phyloP scores from a whole-genome alignment of 2,113 vertebrate species.

The Ictalurus punctatus region DNA sequence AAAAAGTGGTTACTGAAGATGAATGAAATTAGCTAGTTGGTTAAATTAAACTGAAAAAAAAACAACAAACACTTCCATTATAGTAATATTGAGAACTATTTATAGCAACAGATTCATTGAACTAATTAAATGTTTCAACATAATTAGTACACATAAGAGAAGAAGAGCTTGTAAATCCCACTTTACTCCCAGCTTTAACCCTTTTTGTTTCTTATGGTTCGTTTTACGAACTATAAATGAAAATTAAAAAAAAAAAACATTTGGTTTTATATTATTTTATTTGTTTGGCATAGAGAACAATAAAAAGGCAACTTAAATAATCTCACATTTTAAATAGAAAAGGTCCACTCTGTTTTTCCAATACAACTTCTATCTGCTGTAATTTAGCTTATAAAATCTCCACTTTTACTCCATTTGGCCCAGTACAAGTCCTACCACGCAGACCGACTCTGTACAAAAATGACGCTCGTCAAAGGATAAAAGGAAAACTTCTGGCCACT shows the following conservation, averaged over 20 bases:
- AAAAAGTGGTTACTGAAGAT: not conserved
- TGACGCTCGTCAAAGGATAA: not conserved
- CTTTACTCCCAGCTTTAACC: not conserved
- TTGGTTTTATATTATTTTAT: constrained; percentile 58
- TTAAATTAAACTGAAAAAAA: not conserved
- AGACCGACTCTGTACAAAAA: constrained; percentile 19
- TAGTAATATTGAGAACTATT: not conserved
- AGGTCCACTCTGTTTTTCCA: constrained; percentile 62
- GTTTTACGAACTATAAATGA: not conserved
- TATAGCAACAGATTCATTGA: not conserved
- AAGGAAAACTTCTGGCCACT: not conserved
- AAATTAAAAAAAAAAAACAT: not conserved
- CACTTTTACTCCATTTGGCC: constrained; percentile 24
- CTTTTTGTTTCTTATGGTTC: not conserved
- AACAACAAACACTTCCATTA: not conserved
- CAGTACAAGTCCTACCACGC: constrained; percentile 9
- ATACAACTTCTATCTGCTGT: constrained; percentile 51
- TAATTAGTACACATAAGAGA: not conserved
- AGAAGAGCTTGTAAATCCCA: not conserved
- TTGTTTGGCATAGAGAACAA: constrained; percentile 66
- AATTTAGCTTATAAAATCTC: constrained; percentile 48
- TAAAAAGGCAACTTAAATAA: constrained; percentile 75
- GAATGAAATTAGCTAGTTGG: not conserved
- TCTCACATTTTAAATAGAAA: constrained; percentile 77
- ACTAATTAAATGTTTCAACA: not conserved